These are phyloP conservation scores for Gallinago paraguaiae DNA, from an alignment of 2,113 vertebrate species.

Conservation along the genomic window DNA sequence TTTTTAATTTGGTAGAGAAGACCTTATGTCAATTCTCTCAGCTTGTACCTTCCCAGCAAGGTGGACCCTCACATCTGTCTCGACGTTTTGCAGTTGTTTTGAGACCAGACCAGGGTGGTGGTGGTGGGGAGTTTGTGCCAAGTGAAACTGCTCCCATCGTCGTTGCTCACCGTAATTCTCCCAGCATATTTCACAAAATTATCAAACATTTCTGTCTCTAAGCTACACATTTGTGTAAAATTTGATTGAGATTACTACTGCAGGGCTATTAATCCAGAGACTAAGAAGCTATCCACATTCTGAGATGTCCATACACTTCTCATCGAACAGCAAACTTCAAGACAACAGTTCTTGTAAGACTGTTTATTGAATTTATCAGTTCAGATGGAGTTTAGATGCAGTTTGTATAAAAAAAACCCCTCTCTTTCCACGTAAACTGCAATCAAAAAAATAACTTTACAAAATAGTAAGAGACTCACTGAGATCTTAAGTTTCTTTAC, in stretches of 20 bases:
- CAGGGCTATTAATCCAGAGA: not conserved
- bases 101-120: not conserved
- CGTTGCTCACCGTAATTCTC: not conserved
- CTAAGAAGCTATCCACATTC: not conserved
- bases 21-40: not conserved
- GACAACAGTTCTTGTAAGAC: slow-evolving; percentile 68
- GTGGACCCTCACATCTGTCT: not conserved
- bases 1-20: not conserved
- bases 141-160: rapidly evolving
- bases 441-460: slow-evolving; percentile 68
- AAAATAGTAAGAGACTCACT: slow-evolving; percentile 71
- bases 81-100: not conserved
- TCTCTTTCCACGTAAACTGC: slow-evolving; percentile 69
- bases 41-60: not conserved
- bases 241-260: not conserved
- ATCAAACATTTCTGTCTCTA: not conserved
- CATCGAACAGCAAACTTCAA: slow-evolving; percentile 67
- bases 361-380: slow-evolving; percentile 77
- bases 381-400: slow-evolving; percentile 63
- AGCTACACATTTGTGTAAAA: not conserved
- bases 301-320: not conserved
- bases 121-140: not conserved
- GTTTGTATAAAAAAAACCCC: slow-evolving; percentile 54
- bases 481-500: slow-evolving; percentile 55
- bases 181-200: not conserved